Conservation (phyloP, 2,113 vertebrate species). For the Cebus imitator region DNA sequence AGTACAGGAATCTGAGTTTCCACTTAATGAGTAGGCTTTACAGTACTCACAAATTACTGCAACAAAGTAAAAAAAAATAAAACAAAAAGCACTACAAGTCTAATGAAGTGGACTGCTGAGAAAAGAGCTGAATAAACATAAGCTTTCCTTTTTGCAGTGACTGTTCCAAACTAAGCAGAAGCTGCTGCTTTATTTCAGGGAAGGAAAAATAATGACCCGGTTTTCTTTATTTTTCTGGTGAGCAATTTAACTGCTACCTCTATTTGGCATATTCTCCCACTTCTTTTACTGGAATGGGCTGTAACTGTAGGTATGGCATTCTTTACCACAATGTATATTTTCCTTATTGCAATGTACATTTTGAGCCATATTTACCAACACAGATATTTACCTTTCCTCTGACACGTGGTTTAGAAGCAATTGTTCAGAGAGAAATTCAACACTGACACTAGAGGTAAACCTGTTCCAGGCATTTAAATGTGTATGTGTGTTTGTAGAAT, state of each 20-base stretch:
- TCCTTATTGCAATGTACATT: background rate
- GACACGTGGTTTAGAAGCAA: background rate
- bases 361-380: background rate
- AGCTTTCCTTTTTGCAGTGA: background rate
- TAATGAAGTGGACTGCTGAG: background rate
- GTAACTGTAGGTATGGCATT: background rate
- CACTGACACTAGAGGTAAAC: background rate
- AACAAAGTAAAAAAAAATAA: constrained; percentile 12
- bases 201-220: constrained; percentile 49
- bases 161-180: constrained; percentile 50
- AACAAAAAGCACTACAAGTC: background rate
- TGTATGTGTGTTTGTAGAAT: background rate
- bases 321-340: background rate
- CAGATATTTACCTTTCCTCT: background rate
- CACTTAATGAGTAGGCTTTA: background rate
- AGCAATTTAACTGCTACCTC: constrained; percentile 41
- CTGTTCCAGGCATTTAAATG: constrained; percentile 8
- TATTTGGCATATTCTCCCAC: background rate
- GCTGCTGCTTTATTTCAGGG: constrained; percentile 43
- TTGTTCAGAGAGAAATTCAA: background rate
- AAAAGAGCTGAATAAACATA: constrained; percentile 53
- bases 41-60: background rate
- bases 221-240: constrained; percentile 64
- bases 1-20: background rate
- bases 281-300: constrained; percentile 37